These are phyloP conservation scores for Rhabdomys dilectus DNA, from an alignment of 2,113 vertebrate genomes.

Conservation along the genomic window DNA sequence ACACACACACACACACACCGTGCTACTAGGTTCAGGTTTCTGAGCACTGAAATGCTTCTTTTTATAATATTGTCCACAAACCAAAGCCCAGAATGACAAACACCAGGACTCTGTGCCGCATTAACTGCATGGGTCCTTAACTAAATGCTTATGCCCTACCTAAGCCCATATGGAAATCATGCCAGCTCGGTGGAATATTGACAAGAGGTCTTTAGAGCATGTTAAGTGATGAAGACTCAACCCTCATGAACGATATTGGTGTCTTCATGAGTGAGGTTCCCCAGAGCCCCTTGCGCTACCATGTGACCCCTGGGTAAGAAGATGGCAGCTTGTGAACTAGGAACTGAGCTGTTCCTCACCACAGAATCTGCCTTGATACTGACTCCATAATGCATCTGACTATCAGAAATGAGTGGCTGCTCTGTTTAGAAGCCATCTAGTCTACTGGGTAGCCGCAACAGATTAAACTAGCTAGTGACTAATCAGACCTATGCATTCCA, in stretches of 20 bases:
- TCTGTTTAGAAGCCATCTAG: not conserved
- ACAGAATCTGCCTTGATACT: not conserved
- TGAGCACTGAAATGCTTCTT: not conserved
- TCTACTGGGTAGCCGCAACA: not conserved
- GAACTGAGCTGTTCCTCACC: not conserved
- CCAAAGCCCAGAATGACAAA: not conserved
- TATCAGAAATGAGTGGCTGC: not conserved
- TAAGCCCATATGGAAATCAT: not conserved
- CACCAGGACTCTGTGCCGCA: fast-evolving
- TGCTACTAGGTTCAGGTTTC: not conserved
- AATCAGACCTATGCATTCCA: not conserved
- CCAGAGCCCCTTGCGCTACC: too few relatives aligned
- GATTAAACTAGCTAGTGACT: not conserved
- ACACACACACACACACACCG: not conserved
- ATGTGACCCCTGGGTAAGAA: not conserved
- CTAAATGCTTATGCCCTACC: too few relatives aligned
- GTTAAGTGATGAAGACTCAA: not conserved
- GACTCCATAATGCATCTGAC: not conserved
- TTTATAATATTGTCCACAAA: not conserved
- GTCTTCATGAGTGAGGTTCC: not conserved
- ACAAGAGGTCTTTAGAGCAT: not conserved
- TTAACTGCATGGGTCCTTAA: not conserved
- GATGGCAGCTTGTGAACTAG: too few relatives aligned
- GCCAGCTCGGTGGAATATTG: not conserved
- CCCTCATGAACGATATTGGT: not conserved